Conservation (phyloP, 2,888 invertebrate genomes). For the Harpalus rufipes region DNA sequence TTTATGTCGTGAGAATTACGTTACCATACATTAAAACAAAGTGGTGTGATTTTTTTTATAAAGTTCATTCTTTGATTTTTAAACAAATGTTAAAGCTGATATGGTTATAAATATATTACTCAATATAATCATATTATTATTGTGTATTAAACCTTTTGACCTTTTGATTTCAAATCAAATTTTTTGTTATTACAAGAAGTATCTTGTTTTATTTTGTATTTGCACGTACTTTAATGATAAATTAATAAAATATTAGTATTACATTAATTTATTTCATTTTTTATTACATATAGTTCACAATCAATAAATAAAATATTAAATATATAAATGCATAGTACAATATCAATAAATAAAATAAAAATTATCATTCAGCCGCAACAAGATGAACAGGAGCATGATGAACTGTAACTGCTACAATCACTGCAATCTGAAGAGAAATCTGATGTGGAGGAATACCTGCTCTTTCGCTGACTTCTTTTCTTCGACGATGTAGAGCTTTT, state of each 20-base stretch:
- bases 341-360: conserved; percentile 12
- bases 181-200: conserved; percentile 17
- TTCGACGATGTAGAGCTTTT: conserved; percentile 12
- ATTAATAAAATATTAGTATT: conserved; percentile 7
- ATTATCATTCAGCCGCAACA: conserved; percentile 11
- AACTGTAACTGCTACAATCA: background rate
- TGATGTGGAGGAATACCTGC: conserved; percentile 30
- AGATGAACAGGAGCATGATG: conserved; percentile 39
- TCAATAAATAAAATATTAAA: conserved; percentile 15
- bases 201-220: conserved; percentile 19
- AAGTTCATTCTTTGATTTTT: background rate
- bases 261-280: background rate
- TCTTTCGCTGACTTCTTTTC: conserved; percentile 16
- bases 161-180: conserved; percentile 22
- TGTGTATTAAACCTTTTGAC: conserved; percentile 25
- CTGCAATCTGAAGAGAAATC: conserved; percentile 41
- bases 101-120: conserved; percentile 3
- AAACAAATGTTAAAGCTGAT: background rate
- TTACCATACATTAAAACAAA: conserved; percentile 26
- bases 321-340: conserved; percentile 14
- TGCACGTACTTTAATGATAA: background rate
- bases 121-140: background rate
- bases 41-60: background rate
- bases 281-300: background rate
- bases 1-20: conserved; percentile 21